Evolutionary conservation across 1,140 invertebrate species (phyloP).

Genomic region (Telenomus remus): DNA sequence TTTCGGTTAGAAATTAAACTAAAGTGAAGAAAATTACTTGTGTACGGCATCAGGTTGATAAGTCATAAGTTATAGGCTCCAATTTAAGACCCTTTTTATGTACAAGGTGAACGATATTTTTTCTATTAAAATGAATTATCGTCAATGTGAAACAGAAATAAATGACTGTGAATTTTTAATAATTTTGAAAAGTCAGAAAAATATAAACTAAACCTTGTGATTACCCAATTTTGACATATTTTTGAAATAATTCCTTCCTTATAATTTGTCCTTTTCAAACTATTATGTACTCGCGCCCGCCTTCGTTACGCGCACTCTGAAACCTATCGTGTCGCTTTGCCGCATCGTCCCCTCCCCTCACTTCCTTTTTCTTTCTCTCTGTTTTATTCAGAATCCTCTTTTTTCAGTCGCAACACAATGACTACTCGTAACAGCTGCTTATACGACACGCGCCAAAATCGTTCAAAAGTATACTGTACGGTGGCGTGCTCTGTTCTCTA

Average conservation of each 20-base stretch:
- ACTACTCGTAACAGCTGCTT: constrained; percentile 58
- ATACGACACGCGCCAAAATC: constrained; percentile 59
- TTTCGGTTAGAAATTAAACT: constrained; percentile 52
- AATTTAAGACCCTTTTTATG: constrained; percentile 14
- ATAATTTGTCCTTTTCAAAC: constrained; percentile 61
- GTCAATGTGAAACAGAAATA: too few relatives aligned
- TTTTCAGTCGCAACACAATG: constrained; percentile 60
- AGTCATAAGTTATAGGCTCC: constrained; percentile 39
- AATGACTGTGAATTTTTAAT: too few relatives aligned
- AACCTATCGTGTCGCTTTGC: constrained; percentile 5
- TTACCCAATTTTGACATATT: too few relatives aligned
- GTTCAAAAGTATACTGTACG: constrained; percentile 25
- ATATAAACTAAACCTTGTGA: too few relatives aligned
- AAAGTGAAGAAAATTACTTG: constrained; percentile 25
- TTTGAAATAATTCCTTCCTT: constrained; percentile 4
- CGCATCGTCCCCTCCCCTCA: constrained; percentile 20
- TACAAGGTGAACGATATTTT: constrained; percentile 13
- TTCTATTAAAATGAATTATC: too few relatives aligned
- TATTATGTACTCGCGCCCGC: constrained; percentile 49
- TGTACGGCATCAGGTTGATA: constrained; percentile 41
- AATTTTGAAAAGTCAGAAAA: too few relatives aligned
- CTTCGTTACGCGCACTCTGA: constrained; percentile 24
- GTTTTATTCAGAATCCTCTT: constrained; percentile 32
- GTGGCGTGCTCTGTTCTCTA: constrained; percentile 18
- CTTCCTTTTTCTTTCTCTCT: constrained; percentile 30